Percentiles rank a stretch among this genome's conserved stretches.
phyloP scores from a whole-genome alignment of 2,113 vertebrate genomes.

The Erythrolamprus reginae region DNA sequence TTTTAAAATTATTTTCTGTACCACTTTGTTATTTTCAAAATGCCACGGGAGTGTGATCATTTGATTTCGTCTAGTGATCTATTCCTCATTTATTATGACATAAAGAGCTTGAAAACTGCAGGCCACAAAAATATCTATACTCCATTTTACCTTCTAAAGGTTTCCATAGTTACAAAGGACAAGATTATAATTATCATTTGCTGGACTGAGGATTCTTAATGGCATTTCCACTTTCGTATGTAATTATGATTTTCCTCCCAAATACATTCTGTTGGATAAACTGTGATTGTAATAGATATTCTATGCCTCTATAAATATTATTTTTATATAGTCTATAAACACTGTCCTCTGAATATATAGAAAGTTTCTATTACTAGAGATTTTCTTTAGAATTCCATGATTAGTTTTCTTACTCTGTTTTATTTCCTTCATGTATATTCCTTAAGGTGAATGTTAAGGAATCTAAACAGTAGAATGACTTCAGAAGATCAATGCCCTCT shows the following conservation, averaged over 20 bases:
- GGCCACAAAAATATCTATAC: conserved; percentile 58
- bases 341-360: background rate
- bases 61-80: conserved; percentile 61
- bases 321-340: rapidly evolving
- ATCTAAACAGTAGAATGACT: conserved; percentile 22
- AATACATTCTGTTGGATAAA: background rate
- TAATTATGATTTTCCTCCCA: conserved; percentile 12
- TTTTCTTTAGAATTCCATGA: background rate
- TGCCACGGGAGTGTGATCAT: conserved; percentile 53
- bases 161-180: conserved; percentile 81
- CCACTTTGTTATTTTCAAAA: conserved; percentile 51
- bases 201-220: conserved; percentile 54
- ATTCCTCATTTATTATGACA: conserved; percentile 70
- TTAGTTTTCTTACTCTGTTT: background rate
- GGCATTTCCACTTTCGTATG: conserved; percentile 20
- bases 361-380: background rate
- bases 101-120: conserved; percentile 67
- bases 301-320: background rate
- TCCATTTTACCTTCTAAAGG: conserved; percentile 68
- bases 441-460: conserved; percentile 12
- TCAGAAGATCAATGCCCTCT: conserved; percentile 18
- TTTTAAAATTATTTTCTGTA: conserved; percentile 37
- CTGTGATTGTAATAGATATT: background rate
- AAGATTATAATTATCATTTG: conserved; percentile 69
- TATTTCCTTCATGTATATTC: background rate